Base-by-base conservation (phyloP, 2,113 vertebrate species). In the Empidonax alnorum region DNA sequence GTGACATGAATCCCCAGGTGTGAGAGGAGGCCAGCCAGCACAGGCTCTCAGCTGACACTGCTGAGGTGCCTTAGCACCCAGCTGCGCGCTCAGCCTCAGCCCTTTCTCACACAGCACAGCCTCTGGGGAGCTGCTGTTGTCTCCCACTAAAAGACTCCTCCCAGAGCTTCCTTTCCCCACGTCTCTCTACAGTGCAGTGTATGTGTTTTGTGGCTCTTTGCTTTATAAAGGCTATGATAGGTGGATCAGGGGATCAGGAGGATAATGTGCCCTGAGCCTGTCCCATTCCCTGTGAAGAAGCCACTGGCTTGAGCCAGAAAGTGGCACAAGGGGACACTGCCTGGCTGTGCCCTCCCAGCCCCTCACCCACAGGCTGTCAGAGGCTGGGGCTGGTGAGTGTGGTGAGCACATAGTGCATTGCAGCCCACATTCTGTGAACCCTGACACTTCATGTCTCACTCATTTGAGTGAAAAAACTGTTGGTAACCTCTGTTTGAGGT, bases 1-100 rank as follows among this genome's bases (percentile, higher is more conserved):
- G 88, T 97, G 96, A 95, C 90, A 77, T 5, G 0, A 92, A 59
- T 53, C 5, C 91, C 95, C 95, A 93, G 65, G 83, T 96, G 92
- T 58, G 86, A 55, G 83, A 22, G 83, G 35, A 62, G 39, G 14
- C 50, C 85, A 62, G 90, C 85, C 94, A 93, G 83, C 46, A 16
- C 37, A 31, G 84, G 63, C 68, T 77, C 83, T 92, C 88, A 7
- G 73, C 78, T 93, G 87, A 85, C 62, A 20, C 9, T 66, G 88
- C 85, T 1, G 19, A 58, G 72, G 39, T 83, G 79, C 59, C 65
- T 47, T 2, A 37, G 88, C 83, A 59, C 72, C 67, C 88, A 74
- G 79, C 88, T 88, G 71, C 6, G 0, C n/a, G 75, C 94, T 90
- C 72, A 71, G 72, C 59, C 62, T 49, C 84, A 62, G 8, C 55